Conservation (phyloP, 2,888 invertebrate species). For the Drosophila flavopinicola region DNA sequence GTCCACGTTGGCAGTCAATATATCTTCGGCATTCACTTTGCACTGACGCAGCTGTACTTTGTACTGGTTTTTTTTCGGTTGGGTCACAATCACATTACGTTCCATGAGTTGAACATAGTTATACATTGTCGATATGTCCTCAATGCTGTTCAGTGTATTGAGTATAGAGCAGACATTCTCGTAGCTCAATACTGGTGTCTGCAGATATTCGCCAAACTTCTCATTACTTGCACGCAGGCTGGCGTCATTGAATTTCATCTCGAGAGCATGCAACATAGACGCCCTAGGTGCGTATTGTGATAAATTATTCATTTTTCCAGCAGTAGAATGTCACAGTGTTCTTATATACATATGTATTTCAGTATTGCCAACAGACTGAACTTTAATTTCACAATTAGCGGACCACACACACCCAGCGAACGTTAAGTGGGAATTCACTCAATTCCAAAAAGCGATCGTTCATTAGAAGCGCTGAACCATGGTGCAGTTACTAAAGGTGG, state of each 20-base stretch:
- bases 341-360: too few species aligned
- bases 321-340: too few species aligned
- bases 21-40: neutral
- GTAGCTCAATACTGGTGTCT: neutral
- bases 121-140: constrained; percentile 9
- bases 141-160: constrained; percentile 6
- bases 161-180: constrained; percentile 4
- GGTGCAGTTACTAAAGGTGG: too few species aligned
- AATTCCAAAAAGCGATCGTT: too few species aligned
- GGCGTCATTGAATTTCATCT: constrained; percentile 1
- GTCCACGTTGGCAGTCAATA: neutral
- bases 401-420: too few species aligned
- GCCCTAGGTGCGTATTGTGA: neutral
- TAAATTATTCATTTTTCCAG: too few species aligned
- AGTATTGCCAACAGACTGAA: too few species aligned
- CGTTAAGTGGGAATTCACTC: too few species aligned
- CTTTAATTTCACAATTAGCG: too few species aligned
- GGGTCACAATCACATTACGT: neutral
- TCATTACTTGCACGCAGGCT: constrained; percentile 1
- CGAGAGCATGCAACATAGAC: constrained; percentile 7
- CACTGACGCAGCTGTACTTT: neutral
- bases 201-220: constrained; percentile 5
- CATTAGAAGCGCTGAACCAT: too few species aligned
- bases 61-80: neutral
- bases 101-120: neutral